phyloP scores from a whole-genome alignment of 2,888 invertebrate genomes.

The Tanytarsus gracilentus region DNA sequence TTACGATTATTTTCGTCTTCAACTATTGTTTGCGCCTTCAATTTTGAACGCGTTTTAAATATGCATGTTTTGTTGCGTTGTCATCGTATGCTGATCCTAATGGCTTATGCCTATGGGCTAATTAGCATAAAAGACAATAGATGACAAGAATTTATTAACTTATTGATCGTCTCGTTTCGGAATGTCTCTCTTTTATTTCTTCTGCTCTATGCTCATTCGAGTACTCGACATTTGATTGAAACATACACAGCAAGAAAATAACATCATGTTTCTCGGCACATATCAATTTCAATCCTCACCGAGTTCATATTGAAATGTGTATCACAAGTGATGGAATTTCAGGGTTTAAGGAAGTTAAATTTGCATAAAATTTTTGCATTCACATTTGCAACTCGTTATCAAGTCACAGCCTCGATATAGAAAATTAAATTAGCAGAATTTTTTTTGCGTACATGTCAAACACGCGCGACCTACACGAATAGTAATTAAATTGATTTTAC shows the following conservation, averaged over 20 bases:
- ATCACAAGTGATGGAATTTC: no score
- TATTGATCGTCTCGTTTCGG: constrained; percentile 23
- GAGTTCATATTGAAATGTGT: no score
- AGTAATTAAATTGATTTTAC: constrained; percentile 22
- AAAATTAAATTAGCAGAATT: no score
- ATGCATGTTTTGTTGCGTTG: neutral
- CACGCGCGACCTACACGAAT: constrained; percentile 16
- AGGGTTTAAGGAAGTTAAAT: neutral
- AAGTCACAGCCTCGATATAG: no score
- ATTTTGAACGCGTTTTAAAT: constrained; percentile 12
- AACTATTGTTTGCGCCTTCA: constrained; percentile 25
- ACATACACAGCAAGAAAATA: no score
- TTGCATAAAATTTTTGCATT: neutral
- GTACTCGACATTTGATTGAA: constrained; percentile 24
- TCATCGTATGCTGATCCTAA: constrained; percentile 10
- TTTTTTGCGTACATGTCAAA: constrained; percentile 2
- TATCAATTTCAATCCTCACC: neutral
- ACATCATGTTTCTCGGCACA: constrained; percentile 22
- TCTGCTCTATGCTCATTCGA: neutral
- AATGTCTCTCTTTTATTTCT: constrained; percentile 3
- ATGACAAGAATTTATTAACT: constrained; percentile 28
- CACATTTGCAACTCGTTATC: no score
- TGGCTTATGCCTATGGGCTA: constrained; percentile 14
- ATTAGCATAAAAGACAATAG: constrained; percentile 29
- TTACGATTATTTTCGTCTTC: constrained; percentile 26